These are phyloP conservation scores for Auanema freiburgensis DNA, from an alignment of 2,888 invertebrate genomes.

Conservation along the genomic window DNA sequence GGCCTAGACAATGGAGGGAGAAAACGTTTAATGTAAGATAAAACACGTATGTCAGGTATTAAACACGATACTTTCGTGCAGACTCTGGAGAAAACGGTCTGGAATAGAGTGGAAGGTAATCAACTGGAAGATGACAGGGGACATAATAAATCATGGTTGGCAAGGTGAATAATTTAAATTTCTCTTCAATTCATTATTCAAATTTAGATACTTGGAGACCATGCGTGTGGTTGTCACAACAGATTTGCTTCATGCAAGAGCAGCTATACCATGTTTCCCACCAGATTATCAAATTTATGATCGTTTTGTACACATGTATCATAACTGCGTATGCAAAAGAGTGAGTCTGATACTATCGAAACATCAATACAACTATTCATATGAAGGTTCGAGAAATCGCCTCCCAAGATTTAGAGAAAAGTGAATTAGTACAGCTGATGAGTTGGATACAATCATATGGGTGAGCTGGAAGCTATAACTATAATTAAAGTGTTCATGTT, in stretches of 20 bases:
- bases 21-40: slow-evolving; percentile 34
- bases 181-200: slow-evolving; percentile 6
- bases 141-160: slow-evolving; percentile 92
- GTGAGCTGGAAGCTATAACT: slow-evolving; percentile 7
- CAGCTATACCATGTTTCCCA: slow-evolving; percentile 84
- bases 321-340: slow-evolving; percentile 74
- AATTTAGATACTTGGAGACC: slow-evolving; percentile 79
- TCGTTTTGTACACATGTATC: slow-evolving; percentile 90
- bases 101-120: slow-evolving; percentile 81
- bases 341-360: slow-evolving; percentile 28
- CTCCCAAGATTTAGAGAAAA: slow-evolving; percentile 85
- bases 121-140: slow-evolving; percentile 76
- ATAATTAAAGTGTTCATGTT: slow-evolving; percentile 17
- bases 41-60: background rate
- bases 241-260: slow-evolving; percentile 61
- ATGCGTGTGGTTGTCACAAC: slow-evolving; percentile 52
- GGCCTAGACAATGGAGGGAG: slow-evolving; percentile 75
- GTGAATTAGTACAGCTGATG: slow-evolving; percentile 90
- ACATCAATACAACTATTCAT: background rate
- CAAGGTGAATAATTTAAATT: slow-evolving; percentile 29
- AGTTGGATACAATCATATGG: slow-evolving; percentile 89
- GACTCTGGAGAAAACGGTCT: slow-evolving; percentile 70
- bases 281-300: slow-evolving; percentile 89
- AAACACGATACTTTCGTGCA: slow-evolving; percentile 64
- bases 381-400: slow-evolving; percentile 81